Percentiles rank a stretch among this genome's conserved stretches.
phyloP scores from a whole-genome alignment of 2,113 vertebrate genomes.

The Lota lota region DNA sequence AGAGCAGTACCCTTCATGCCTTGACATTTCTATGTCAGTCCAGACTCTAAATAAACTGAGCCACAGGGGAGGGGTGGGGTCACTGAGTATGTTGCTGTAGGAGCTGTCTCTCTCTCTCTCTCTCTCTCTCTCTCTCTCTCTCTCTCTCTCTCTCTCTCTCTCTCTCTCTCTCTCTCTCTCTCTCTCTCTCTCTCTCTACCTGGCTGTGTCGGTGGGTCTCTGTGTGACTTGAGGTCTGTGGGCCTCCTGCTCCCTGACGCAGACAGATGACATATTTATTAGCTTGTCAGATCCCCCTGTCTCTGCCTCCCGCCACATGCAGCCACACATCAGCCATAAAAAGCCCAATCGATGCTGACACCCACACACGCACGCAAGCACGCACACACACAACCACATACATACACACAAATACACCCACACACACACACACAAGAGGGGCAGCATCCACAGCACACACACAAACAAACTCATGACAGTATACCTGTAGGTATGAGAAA shows the following conservation, averaged over 20 bases:
- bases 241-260: constrained; percentile 81
- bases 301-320: constrained; percentile 24
- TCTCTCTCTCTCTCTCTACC: constrained; percentile 36
- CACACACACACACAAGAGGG: no score
- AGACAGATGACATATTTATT: constrained; percentile 97
- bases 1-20: constrained; percentile 17
- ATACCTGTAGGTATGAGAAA: no score
- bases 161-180: constrained; percentile 11
- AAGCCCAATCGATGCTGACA: background rate
- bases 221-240: constrained; percentile 81
- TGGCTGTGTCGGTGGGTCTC: constrained; percentile 71
- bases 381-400: background rate
- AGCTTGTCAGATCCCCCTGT: constrained; percentile 84
- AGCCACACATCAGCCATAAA: background rate
- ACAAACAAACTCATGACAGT: no score
- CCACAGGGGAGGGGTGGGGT: constrained; percentile 48
- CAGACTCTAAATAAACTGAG: constrained; percentile 42
- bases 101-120: constrained; percentile 23
- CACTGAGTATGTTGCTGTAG: constrained; percentile 60
- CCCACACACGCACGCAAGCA: background rate
- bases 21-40: constrained; percentile 23
- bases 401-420: no score
- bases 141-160: constrained; percentile 38
- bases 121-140: constrained; percentile 53
- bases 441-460: no score